These are phyloP conservation scores for Genyomyrus donnyi DNA, from an alignment of 2,113 vertebrate species.

Conservation along the genomic window DNA sequence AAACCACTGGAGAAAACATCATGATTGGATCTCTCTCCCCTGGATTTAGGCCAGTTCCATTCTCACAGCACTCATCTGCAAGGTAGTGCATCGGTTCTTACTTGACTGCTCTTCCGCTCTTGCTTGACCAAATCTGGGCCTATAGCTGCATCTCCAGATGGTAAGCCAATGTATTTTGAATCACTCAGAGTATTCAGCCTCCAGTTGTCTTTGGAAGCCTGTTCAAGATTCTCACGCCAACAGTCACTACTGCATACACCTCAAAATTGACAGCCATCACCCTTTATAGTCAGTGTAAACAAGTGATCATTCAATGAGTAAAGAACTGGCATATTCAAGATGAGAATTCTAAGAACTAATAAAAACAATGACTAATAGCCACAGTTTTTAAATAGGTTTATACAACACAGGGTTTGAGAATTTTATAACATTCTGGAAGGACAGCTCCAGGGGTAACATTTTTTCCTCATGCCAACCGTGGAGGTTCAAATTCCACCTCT, in stretches of 20 bases:
- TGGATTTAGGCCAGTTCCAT: neutral
- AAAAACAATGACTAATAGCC: neutral
- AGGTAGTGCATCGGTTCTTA: neutral
- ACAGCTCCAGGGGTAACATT: neutral
- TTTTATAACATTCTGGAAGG: neutral
- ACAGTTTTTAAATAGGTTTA: neutral
- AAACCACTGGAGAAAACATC: too few species aligned
- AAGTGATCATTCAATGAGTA: neutral
- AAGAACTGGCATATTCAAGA: neutral
- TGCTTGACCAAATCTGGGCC: constrained; percentile 47
- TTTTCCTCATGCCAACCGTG: neutral
- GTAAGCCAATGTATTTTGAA: constrained; percentile 47
- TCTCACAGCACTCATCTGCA: too few species aligned
- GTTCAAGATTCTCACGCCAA: constrained; percentile 54
- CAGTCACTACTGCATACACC: neutral
- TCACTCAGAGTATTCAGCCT: constrained; percentile 44
- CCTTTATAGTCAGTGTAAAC: neutral
- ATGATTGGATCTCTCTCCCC: neutral
- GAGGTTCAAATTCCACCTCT: neutral
- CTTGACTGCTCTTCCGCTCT: constrained; percentile 32
- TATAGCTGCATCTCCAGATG: constrained; percentile 53
- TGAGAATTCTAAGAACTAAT: neutral
- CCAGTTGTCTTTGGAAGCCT: constrained; percentile 42
- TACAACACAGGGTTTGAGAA: neutral
- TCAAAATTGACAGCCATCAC: neutral